Conservation (phyloP, 2,797 vertebrate genomes). For the Coregonus ussuriensis region DNA sequence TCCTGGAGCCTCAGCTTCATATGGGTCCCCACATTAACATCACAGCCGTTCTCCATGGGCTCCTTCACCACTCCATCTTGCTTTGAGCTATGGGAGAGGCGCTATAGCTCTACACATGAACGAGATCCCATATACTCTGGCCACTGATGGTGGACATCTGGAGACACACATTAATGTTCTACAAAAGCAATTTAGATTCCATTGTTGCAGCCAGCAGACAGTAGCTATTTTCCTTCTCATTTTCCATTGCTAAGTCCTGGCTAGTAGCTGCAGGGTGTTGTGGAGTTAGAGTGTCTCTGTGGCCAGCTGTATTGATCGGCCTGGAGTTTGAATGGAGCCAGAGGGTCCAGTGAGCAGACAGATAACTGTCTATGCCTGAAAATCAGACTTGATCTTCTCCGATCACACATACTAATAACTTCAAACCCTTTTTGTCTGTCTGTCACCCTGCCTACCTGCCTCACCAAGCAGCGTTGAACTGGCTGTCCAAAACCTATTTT, state of each 20-base stretch:
- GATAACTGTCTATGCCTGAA: background rate
- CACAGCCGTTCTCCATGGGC: too few species aligned
- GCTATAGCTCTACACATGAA: too few species aligned
- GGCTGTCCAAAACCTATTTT: conserved; percentile 1
- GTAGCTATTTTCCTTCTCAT: background rate
- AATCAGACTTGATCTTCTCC: background rate
- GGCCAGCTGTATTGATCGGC: conserved; percentile 34
- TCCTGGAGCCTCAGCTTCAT: background rate
- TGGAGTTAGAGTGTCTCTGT: conserved; percentile 17
- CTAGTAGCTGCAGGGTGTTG: background rate
- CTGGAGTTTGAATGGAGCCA: conserved; percentile 17
- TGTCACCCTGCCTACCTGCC: conserved; percentile 1
- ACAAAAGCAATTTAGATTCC: too few species aligned
- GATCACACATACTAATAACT: background rate
- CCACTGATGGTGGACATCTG: too few species aligned
- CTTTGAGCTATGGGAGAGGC: too few species aligned
- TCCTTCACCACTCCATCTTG: too few species aligned
- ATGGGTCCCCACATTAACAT: background rate
- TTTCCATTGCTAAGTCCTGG: background rate
- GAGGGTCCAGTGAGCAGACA: conserved; percentile 14
- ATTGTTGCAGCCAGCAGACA: too few species aligned
- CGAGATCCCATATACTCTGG: too few species aligned
- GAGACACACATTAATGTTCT: too few species aligned
- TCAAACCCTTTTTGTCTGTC: background rate
- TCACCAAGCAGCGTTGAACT: background rate